Evolutionary conservation across 2,797 vertebrate genomes (phyloP).

Genomic region (Pipistrellus pygmaeus): DNA sequence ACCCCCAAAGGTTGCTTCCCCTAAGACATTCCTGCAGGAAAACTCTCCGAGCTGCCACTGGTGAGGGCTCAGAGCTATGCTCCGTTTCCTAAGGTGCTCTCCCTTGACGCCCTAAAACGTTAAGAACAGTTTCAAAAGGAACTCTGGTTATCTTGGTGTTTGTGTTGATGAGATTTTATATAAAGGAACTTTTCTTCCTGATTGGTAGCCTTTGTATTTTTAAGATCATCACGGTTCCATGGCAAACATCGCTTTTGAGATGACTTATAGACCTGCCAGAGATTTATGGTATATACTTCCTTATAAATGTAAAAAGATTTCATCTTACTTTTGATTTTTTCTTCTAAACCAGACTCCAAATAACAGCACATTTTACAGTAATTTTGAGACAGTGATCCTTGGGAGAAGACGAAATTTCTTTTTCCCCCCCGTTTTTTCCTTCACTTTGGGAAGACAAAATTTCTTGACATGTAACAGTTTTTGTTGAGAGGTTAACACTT

Average conservation of each 20-base stretch:
- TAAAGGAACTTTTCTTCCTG: background rate
- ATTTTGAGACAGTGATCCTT: background rate
- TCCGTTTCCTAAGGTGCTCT: background rate
- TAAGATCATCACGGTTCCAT: background rate
- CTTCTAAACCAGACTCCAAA: background rate
- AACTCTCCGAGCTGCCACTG: background rate
- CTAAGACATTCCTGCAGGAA: background rate
- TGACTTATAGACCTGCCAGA: background rate
- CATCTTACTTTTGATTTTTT: background rate
- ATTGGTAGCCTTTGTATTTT: background rate
- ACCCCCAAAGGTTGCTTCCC: background rate
- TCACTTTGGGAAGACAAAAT: background rate
- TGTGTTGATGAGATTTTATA: background rate
- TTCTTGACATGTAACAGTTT: background rate
- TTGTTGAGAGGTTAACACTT: constrained; percentile 27
- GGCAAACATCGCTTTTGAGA: background rate
- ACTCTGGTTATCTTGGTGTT: background rate
- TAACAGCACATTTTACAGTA: background rate
- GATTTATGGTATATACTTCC: background rate
- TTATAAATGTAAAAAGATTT: background rate
- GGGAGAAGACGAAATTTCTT: background rate
- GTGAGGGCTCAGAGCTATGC: background rate
- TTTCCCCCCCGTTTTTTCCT: fast-evolving
- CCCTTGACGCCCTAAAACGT: background rate
- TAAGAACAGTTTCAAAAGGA: background rate